These are phyloP conservation scores for Graphium colonna DNA, from an alignment of 2,888 invertebrate genomes.

Conservation along the genomic window DNA sequence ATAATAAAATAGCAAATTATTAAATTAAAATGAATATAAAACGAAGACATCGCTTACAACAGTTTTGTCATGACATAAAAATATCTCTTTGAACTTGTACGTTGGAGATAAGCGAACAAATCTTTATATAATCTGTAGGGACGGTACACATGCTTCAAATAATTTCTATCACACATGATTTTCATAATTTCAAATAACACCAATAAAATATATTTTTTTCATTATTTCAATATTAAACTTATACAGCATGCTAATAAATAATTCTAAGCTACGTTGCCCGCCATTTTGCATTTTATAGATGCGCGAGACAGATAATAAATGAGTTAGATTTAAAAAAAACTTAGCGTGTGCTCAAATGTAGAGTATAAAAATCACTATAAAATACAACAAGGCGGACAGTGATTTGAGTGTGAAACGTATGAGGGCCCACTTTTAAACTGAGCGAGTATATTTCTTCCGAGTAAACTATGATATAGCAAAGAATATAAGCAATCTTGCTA, in stretches of 20 bases:
- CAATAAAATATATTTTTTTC: constrained; percentile 38
- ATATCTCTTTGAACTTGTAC: constrained; percentile 17
- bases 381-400: constrained; percentile 51
- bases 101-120: neutral
- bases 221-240: constrained; percentile 13
- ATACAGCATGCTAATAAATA: constrained; percentile 68
- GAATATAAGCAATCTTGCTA: neutral
- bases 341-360: constrained; percentile 6
- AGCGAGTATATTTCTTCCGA: constrained; percentile 28
- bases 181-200: constrained; percentile 31
- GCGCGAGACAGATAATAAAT: constrained; percentile 13
- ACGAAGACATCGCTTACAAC: constrained; percentile 31
- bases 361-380: constrained; percentile 31
- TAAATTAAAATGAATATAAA: constrained; percentile 28
- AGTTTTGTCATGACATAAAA: constrained; percentile 32
- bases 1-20: neutral
- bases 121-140: constrained; percentile 31
- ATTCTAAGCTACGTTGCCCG: constrained; percentile 55
- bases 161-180: constrained; percentile 48
- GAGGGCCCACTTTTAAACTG: constrained; percentile 49
- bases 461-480: constrained; percentile 12
- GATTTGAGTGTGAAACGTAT: constrained; percentile 50
- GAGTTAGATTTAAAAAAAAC: constrained; percentile 19
- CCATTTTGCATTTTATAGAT: constrained; percentile 45
- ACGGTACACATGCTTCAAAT: constrained; percentile 56